Evolutionary conservation across 1,140 invertebrate genomes (phyloP), one percentile per base, ranked within the genome.

Genomic region (Saccostrea echinata): DNA sequence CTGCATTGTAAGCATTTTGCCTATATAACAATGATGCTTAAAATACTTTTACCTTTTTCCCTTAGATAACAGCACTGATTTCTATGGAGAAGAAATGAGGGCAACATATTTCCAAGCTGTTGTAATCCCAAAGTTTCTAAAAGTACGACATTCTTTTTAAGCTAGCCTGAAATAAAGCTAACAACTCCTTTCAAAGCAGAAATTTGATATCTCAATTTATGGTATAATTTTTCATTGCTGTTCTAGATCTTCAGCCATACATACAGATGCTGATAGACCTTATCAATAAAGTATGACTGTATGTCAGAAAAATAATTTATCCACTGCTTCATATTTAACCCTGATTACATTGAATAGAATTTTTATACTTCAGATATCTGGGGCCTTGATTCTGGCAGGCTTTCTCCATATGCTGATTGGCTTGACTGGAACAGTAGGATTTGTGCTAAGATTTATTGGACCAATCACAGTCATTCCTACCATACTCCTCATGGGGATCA

Each of bases 391-490:
- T 86, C 52, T 92, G 18, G 91, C 91, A 0, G 92, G 92, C 0
- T 88, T 80, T 24, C 76, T 94, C 0, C 93, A 94, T 51, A 88
- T 88, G 76, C 21, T 91, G 53, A 88, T 92, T 27, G 93, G 92
- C 3, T 9, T 92, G 64, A 91, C 91, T 4, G 93, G 93, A 6
- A 84, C 92, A 3, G 91, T 95, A 33, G 94, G 95, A 21, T 85
- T 94, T 27, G 82, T 95, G 0, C 91, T 94, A 4, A 92, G 93
- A 55, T 95, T 93, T 88, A 94, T 96, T 61, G 96, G 95, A 18
- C 95, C 95, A 12, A 92, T 96, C 87, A 95, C 95, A 2, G 94
- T 96, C 8, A 94, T 95, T 11, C 95, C 95, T 0, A 94, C 95
- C 3, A 94, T 96, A 35, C 91, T 93, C 0, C 90, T 96, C 43